phyloP scores from a whole-genome alignment of 2,797 vertebrate species.

The Gymnothorax reevesii region DNA sequence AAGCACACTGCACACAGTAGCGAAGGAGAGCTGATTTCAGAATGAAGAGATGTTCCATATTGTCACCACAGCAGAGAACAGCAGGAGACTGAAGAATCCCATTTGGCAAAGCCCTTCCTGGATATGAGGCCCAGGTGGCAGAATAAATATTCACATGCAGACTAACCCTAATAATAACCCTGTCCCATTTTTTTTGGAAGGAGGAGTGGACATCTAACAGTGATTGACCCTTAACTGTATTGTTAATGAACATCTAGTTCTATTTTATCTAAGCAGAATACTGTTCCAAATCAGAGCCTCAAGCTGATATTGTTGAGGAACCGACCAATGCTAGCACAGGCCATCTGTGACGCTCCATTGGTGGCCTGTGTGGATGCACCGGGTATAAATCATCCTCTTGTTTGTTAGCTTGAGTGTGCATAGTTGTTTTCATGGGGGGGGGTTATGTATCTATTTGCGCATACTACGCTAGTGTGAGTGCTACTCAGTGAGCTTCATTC shows the following conservation, averaged over 20 bases:
- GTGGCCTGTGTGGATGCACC: slow-evolving; percentile 21
- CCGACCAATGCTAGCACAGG: slow-evolving; percentile 47
- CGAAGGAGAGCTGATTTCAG: neutral
- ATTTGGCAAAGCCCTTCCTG: neutral
- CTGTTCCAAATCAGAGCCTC: neutral
- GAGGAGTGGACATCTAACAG: neutral
- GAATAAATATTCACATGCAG: neutral
- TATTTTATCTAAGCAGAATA: neutral
- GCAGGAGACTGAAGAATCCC: neutral
- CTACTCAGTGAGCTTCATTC: slow-evolving; percentile 10
- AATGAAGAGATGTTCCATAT: neutral
- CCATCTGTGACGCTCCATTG: slow-evolving; percentile 29
- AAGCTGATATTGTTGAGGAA: neutral
- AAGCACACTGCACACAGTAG: neutral
- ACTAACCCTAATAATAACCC: neutral
- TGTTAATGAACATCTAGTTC: neutral
- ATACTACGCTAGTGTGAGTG: neutral
- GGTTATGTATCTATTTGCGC: slow-evolving; percentile 23
- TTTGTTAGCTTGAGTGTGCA: neutral
- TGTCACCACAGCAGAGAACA: slow-evolving; percentile 4
- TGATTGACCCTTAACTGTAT: neutral
- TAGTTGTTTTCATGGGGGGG: neutral
- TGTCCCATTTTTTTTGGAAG: neutral
- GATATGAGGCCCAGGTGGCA: neutral
- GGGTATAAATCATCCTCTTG: slow-evolving; percentile 24